phyloP scores from a whole-genome alignment of 2,113 vertebrate genomes.

The Saccopteryx bilineata region DNA sequence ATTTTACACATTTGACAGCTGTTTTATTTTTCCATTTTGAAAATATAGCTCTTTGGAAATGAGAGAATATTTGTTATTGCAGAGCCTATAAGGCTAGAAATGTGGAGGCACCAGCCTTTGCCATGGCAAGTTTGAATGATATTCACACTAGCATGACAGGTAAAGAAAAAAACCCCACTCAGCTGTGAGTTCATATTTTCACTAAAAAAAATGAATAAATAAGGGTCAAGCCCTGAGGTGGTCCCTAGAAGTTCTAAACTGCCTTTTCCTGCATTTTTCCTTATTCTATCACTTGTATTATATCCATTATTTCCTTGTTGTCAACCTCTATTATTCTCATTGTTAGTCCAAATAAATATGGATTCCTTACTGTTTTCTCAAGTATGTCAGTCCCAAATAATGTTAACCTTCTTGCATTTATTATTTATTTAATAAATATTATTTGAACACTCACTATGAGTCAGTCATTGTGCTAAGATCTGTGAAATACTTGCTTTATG shows the following conservation, averaged over 20 bases:
- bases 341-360: not conserved
- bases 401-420: not conserved
- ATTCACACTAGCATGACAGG: not conserved
- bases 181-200: slow-evolving; percentile 10
- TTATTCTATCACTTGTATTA: not conserved
- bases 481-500: not conserved
- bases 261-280: not conserved
- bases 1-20: not conserved
- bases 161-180: slow-evolving; percentile 15
- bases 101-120: not conserved
- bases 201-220: slow-evolving; percentile 13
- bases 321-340: not conserved
- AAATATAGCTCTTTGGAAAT: not conserved
- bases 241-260: not conserved
- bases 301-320: not conserved
- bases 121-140: not conserved
- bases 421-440: slow-evolving; percentile 6
- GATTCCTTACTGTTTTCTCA: not conserved
- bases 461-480: not conserved
- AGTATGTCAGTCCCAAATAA: not conserved
- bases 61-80: not conserved
- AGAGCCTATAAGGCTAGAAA: not conserved
- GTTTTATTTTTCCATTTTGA: slow-evolving; percentile 6
- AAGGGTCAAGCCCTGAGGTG: not conserved
- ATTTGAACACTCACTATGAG: not conserved